Conservation (phyloP, 2,113 vertebrate genomes). For the Falcunculus frontatus region DNA sequence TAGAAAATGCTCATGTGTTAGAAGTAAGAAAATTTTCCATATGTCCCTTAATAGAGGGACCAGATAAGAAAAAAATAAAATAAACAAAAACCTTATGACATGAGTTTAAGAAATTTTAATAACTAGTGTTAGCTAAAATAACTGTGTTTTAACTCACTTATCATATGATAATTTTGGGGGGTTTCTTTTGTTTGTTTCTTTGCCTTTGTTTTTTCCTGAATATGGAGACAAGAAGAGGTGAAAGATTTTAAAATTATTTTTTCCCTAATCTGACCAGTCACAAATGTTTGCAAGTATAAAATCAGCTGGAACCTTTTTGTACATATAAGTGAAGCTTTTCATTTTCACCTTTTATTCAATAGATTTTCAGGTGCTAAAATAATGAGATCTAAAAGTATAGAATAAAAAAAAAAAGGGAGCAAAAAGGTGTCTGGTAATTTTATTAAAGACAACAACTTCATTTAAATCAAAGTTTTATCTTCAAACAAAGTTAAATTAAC, state of each 20-base stretch:
- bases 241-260: background rate
- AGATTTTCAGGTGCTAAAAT: background rate
- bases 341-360: background rate
- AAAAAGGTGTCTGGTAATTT: background rate
- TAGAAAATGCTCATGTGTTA: background rate
- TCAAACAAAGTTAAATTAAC: background rate
- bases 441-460: background rate
- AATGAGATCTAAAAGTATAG: background rate
- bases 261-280: background rate
- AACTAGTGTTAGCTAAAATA: background rate
- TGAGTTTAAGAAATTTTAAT: background rate
- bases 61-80: background rate
- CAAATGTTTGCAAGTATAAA: background rate
- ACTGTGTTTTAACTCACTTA: background rate
- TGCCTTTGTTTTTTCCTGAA: background rate
- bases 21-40: background rate
- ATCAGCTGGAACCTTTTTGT: background rate
- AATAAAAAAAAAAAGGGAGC: background rate
- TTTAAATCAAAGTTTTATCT: background rate
- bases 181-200: background rate
- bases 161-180: accelerated
- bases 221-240: background rate
- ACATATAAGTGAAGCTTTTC: background rate
- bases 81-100: accelerated
- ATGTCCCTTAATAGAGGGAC: background rate